Percentiles rank a stretch among this genome's conserved stretches.
Conservation (phyloP, 2,888 invertebrate species). For the Macaria liturata region DNA sequence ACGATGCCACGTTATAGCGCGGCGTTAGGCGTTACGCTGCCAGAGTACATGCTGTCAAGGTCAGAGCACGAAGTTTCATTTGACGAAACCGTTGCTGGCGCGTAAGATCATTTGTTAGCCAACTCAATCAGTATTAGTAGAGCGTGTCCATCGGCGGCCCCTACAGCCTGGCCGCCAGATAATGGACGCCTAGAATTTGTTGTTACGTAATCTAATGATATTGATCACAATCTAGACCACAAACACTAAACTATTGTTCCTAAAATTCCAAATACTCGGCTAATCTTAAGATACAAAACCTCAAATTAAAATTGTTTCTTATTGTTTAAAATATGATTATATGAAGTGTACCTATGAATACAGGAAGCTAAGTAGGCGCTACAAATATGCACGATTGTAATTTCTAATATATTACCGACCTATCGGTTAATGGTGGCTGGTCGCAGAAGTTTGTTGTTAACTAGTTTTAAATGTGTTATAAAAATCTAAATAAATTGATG, state of each 20-base stretch:
- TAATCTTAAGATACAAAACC: no score
- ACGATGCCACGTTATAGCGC: slow-evolving; percentile 86
- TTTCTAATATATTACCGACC: slow-evolving; percentile 5
- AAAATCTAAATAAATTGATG: slow-evolving; percentile 46
- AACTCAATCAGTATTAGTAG: slow-evolving; percentile 67
- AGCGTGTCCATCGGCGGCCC: slow-evolving; percentile 72
- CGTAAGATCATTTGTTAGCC: slow-evolving; percentile 66
- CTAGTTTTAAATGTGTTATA: slow-evolving; percentile 72
- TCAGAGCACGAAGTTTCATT: slow-evolving; percentile 87
- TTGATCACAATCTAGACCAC: slow-evolving; percentile 48
- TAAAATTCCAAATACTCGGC: no score
- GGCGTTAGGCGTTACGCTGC: slow-evolving; percentile 84
- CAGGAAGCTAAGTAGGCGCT: not conserved
- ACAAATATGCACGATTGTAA: not conserved
- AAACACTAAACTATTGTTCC: no score
- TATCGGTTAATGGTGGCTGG: slow-evolving; percentile 35
- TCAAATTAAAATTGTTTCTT: no score
- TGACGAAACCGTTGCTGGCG: slow-evolving; percentile 81
- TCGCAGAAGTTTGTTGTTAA: slow-evolving; percentile 66
- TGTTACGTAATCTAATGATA: slow-evolving; percentile 71
- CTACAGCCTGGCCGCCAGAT: slow-evolving; percentile 54
- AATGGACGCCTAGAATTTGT: slow-evolving; percentile 58
- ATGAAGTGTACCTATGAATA: not conserved
- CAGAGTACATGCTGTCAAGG: slow-evolving; percentile 86
- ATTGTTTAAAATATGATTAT: no score